Conservation (phyloP, 2,888 invertebrate species). For the Cantharis nigra region DNA sequence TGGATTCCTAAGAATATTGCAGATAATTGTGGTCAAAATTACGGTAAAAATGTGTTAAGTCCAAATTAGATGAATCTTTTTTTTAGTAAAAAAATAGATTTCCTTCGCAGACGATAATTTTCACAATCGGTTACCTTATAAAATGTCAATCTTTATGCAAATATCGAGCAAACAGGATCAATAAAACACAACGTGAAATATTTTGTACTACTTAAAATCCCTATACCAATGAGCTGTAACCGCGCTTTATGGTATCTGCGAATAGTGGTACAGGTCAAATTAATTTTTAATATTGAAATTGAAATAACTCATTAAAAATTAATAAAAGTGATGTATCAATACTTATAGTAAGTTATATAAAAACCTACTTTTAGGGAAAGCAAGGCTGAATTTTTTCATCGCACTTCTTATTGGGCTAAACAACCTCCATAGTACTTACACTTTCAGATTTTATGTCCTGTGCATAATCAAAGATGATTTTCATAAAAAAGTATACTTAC, state of each 20-base stretch:
- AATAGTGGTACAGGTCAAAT: background rate
- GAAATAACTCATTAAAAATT: background rate
- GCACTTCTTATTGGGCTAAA: background rate
- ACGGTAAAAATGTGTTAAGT: background rate
- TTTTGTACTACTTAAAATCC: background rate
- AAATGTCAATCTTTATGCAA: background rate
- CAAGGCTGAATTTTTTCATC: background rate
- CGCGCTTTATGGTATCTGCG: background rate
- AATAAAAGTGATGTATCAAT: background rate
- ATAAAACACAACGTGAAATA: background rate
- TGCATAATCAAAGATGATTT: background rate
- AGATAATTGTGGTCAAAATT: background rate
- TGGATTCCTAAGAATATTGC: background rate
- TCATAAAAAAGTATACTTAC: too few species aligned
- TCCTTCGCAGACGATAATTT: too few species aligned
- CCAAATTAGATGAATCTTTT: background rate
- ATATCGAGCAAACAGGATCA: background rate
- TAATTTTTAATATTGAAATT: background rate
- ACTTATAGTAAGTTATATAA: background rate
- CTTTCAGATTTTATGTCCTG: background rate
- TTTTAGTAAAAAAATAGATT: too few species aligned
- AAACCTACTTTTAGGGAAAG: background rate
- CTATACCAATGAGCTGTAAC: background rate
- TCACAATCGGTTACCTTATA: background rate
- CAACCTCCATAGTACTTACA: background rate